Base-by-base conservation (phyloP, 2,113 vertebrate genomes). In the Mesoclemmys tuberculata region DNA sequence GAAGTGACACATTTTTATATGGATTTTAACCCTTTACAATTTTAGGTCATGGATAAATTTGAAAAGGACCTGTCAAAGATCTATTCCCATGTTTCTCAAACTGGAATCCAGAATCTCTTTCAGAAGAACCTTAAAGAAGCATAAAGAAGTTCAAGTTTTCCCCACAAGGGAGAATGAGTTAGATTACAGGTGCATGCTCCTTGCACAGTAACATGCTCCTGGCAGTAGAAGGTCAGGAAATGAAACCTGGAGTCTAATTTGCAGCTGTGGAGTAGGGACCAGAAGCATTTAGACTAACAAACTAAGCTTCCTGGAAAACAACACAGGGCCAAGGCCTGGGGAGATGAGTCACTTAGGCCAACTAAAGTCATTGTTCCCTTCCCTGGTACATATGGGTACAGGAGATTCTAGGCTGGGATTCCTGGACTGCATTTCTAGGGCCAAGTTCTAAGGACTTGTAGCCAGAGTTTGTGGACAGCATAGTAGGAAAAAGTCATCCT, bases 81-180 rank as follows among this genome's bases (percentile, higher is more conserved):
- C 26, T 46, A 44, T 44, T 38, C 38, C 41, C 10, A 4, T 27
- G 13, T 46, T 77, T 77, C 44, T 46, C n/a, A 19, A 71, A 38
- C n/a, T 44, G 12, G 41, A 46, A 44, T 44, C 74, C 26, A 44
- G 44, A 46, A 46, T 27, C 22, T 26, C 26, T 77, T 46, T 27
- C 44, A 12, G 13, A 46, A 77, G 22, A 46, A 10, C 24, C 41
- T 77, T 77, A 27, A 75, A 41, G 68, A 38, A 75, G 22, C 41
- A 26, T 10, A 75, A 22, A 22, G 12, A 44, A 75, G 41, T 75
- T 41, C 0, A 77, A 68, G 1, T 29, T 87, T 84, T 93, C 91
- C 27, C 94, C 91, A 94, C 91, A 89, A 93, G 94, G 91, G 96
- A 94, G 94, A 87, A 94, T 89, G 55, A 85, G 14, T 92, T 93